Conservation (phyloP, 2,113 vertebrate genomes). For the Ondatra zibethicus region DNA sequence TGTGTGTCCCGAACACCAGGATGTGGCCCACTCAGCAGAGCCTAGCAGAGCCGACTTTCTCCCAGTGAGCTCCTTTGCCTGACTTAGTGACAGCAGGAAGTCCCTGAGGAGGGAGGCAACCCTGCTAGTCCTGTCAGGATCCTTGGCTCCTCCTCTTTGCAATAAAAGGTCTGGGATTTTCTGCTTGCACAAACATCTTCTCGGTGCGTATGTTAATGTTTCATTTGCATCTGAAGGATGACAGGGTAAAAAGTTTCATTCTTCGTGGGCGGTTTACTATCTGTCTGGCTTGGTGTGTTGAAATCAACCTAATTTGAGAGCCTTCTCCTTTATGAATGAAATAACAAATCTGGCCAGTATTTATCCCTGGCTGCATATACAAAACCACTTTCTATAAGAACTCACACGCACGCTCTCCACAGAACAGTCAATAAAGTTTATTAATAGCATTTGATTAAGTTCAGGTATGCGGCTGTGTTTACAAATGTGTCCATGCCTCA, state of each 20-base stretch:
- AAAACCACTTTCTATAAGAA: slow-evolving; percentile 56
- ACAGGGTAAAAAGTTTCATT: slow-evolving; percentile 77
- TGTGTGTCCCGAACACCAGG: not conserved
- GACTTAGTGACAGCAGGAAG: slow-evolving; percentile 83
- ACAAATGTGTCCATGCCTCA: slow-evolving; percentile 10
- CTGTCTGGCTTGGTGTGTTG: slow-evolving; percentile 74
- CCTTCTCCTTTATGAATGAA: slow-evolving; percentile 66
- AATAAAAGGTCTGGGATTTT: slow-evolving; percentile 74
- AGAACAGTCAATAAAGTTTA: slow-evolving; percentile 2
- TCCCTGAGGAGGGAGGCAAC: slow-evolving; percentile 58
- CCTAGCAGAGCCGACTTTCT: not conserved
- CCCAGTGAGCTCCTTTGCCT: not conserved
- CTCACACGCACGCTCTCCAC: not conserved
- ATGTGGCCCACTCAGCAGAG: not conserved
- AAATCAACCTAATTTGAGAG: slow-evolving; percentile 72
- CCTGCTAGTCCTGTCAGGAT: slow-evolving; percentile 57
- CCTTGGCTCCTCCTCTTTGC: slow-evolving; percentile 74
- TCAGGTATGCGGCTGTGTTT: not conserved
- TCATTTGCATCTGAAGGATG: slow-evolving; percentile 76
- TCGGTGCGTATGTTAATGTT: slow-evolving; percentile 33
- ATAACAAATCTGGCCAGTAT: slow-evolving; percentile 18
- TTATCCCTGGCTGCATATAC: slow-evolving; percentile 13
- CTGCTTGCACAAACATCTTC: not conserved
- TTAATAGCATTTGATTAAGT: slow-evolving; percentile 38
- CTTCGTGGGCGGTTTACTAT: slow-evolving; percentile 74